Percentiles rank a stretch among this genome's conserved stretches.
Conservation (phyloP, 2,888 invertebrate species). For the Polydrusus cervinus region DNA sequence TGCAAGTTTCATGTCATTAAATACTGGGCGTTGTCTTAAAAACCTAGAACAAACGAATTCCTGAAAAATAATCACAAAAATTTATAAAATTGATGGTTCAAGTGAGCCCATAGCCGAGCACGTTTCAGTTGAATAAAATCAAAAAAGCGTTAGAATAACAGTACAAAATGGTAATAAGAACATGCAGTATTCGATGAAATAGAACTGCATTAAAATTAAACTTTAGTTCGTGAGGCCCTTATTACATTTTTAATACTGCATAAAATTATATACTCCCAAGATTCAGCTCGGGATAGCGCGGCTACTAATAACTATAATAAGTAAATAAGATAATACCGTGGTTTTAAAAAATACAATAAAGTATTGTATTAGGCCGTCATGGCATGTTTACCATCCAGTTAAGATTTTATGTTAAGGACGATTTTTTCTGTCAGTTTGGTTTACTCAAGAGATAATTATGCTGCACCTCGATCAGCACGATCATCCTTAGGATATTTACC, state of each 20-base stretch:
- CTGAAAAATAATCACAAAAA: too few species aligned
- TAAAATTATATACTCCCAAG: conserved; percentile 22
- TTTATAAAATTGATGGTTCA: neutral
- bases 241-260: conserved; percentile 44
- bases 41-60: neutral
- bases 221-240: conserved; percentile 30
- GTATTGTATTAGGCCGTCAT: conserved; percentile 9
- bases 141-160: conserved; percentile 36
- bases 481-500: neutral
- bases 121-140: conserved; percentile 10
- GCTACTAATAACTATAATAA: conserved; percentile 24
- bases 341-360: neutral
- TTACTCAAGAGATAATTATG: conserved; percentile 1
- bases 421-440: conserved; percentile 9
- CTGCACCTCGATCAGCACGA: conserved; percentile 1
- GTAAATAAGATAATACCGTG: conserved; percentile 17
- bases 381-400: conserved; percentile 11
- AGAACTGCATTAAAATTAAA: conserved; percentile 36
- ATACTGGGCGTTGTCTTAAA: neutral
- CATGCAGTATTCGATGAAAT: conserved; percentile 3
- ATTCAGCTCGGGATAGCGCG: neutral
- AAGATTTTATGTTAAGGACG: neutral
- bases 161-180: conserved; percentile 45
- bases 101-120: conserved; percentile 31
- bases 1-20: neutral